phyloP scores from a whole-genome alignment of 2,888 invertebrate species.

The Mongoloraphidia duomilia region DNA sequence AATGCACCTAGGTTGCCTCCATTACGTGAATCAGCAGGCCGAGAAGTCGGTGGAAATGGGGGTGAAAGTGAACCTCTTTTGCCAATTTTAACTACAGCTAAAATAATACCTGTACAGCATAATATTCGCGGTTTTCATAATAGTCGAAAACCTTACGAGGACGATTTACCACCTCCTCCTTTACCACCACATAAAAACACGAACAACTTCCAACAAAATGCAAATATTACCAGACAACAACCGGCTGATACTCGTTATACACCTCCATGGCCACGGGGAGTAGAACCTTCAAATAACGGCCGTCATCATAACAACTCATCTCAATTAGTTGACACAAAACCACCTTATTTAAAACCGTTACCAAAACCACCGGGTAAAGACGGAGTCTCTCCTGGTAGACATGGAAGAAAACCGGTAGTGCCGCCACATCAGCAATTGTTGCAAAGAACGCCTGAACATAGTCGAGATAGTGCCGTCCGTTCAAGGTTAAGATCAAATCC shows the following conservation, averaged over 20 bases:
- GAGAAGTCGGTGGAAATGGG: slow-evolving; percentile 26
- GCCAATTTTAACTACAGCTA: slow-evolving; percentile 20
- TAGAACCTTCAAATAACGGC: slow-evolving; percentile 23
- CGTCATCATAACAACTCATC: slow-evolving; percentile 7
- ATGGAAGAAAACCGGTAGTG: slow-evolving; percentile 12
- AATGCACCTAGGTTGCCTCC: slow-evolving; percentile 39
- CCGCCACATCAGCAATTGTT: slow-evolving; percentile 22
- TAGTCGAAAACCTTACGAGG: slow-evolving; percentile 30
- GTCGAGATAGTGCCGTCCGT: slow-evolving; percentile 22
- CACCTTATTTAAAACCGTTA: slow-evolving; percentile 40
- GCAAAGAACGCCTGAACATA: slow-evolving; percentile 21
- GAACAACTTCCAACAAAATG: neutral
- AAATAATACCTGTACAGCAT: slow-evolving; percentile 27
- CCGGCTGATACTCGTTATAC: slow-evolving; percentile 26
- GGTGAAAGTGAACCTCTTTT: slow-evolving; percentile 47
- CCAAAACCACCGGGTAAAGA: slow-evolving; percentile 39
- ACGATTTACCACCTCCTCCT: slow-evolving; percentile 42
- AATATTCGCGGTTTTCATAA: slow-evolving; percentile 31
- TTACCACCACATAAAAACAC: slow-evolving; percentile 38
- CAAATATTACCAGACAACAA: slow-evolving; percentile 6
- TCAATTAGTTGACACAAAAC: slow-evolving; percentile 9
- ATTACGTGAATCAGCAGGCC: slow-evolving; percentile 35
- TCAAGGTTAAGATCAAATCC: slow-evolving; percentile 19
- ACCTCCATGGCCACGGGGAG: slow-evolving; percentile 48
- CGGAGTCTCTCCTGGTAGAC: slow-evolving; percentile 23